Conservation (phyloP, 2,888 invertebrate species). For the Eupeodes latifasciatus region DNA sequence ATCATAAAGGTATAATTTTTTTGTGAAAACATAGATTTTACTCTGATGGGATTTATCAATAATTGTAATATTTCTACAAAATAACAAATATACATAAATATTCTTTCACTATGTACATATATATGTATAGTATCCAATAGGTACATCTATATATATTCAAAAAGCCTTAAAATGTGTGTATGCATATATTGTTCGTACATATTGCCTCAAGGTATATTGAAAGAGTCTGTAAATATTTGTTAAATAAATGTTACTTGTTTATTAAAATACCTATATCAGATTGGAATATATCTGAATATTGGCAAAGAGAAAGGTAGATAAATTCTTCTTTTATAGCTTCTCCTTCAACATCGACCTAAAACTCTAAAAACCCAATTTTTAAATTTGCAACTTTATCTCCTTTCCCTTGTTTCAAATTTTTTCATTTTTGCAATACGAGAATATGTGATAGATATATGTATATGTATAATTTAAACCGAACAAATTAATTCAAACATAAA, state of each 20-base stretch:
- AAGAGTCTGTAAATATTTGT: constrained; percentile 10
- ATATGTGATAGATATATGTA: not conserved
- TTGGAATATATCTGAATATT: not conserved
- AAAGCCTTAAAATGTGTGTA: no score
- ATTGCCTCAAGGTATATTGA: not conserved
- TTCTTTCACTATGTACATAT: no score
- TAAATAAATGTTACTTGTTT: not conserved
- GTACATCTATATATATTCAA: no score
- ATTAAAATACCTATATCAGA: not conserved
- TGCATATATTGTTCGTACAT: no score
- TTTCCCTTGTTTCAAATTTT: not conserved
- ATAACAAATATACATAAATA: no score
- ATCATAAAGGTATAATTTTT: no score
- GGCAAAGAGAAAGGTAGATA: not conserved
- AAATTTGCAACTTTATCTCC: not conserved
- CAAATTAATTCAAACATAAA: constrained; percentile 58
- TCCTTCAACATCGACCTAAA: constrained; percentile 35
- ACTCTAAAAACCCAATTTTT: constrained; percentile 51
- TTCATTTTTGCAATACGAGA: not conserved
- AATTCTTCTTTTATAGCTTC: not conserved
- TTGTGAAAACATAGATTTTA: no score
- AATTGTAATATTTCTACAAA: no score
- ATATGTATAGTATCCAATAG: no score
- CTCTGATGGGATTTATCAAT: no score
- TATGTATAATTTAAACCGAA: constrained; percentile 21